Base-by-base conservation (phyloP, 2,888 invertebrate genomes). In the Diaprepes abbreviatus region DNA sequence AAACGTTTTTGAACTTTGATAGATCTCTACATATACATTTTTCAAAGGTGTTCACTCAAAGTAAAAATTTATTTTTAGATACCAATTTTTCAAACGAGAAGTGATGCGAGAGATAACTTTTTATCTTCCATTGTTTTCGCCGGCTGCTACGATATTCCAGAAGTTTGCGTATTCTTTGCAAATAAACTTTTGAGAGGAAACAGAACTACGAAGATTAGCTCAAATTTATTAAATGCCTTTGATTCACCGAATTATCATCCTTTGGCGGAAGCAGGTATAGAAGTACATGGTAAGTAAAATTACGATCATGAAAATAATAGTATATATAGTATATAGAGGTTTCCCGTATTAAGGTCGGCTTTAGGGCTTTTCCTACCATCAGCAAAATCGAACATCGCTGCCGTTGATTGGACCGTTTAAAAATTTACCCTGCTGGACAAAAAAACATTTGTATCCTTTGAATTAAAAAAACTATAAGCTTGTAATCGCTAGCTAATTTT, bases 71-170 rank as follows among this genome's bases (percentile, higher is more conserved):
- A 24, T 28, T 75, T 72, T 28, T 82, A 95, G 91, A 93, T 97
- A 74, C 96, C 98, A 1, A 93, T 98, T 74, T 97, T 96, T 81
- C 97, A 98, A 82, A 90, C 93, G 0, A 89, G 97, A 17, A 96
- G 94, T 76, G 98, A 98, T 81, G 98, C 97, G 0, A 89, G 94
- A 72, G 95, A 96, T 76, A 98, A 98, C 83, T 94, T 98, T 73
- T 89, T 97, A 12, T 91, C 94, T 0, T 94, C 98, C 0, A 85
- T 98, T 10, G 89, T 97, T 36, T 90, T 98, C 31, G 97, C 98
- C 5, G 96, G 95, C 1, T 92, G 91, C 74, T 92, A 92, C 78
- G 90, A 90, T 70, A 95, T 98, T 74, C 96, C 97, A 0, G 98
- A 98, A 86, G 98, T 98, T 1, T 91, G 95, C 33, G 89, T 98